Evolutionary conservation across 2,797 vertebrate species (phyloP).

Genomic region (Scleropages formosus): DNA sequence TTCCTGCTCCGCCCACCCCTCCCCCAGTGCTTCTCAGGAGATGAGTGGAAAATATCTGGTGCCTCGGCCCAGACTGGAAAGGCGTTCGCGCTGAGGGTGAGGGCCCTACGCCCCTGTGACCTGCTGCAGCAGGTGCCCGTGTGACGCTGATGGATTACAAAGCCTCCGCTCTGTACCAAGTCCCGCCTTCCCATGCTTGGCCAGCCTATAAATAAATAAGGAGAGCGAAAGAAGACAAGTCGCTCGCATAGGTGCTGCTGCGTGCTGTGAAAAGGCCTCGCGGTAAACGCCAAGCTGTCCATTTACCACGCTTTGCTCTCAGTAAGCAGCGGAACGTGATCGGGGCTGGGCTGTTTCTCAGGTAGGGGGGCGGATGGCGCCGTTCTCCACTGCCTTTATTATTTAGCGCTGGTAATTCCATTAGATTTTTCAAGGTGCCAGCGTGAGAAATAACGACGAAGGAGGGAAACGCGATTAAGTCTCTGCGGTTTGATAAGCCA

Average conservation of each 20-base stretch:
- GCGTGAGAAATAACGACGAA: not conserved
- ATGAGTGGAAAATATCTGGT: too few relatives aligned
- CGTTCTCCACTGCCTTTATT: not conserved
- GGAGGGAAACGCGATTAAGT: not conserved
- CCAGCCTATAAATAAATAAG: not conserved
- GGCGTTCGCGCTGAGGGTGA: too few relatives aligned
- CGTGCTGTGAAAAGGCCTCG: constrained; percentile 30
- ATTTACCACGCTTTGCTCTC: constrained; percentile 29
- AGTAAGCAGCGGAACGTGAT: constrained; percentile 14
- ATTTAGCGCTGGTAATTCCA: not conserved
- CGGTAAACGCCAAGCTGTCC: not conserved
- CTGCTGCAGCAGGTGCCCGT: too few relatives aligned
- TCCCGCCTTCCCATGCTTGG: constrained; percentile 22
- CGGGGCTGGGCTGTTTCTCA: not conserved
- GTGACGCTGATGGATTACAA: constrained; percentile 42
- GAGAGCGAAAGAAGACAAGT: not conserved
- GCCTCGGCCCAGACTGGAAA: constrained; percentile 15
- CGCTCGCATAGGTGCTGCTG: constrained; percentile 17
- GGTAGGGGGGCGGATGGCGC: not conserved
- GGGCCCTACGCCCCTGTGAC: constrained; percentile 5
- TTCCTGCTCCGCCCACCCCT: not conserved
- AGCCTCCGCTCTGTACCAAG: constrained; percentile 31
- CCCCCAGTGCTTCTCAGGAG: too few relatives aligned
- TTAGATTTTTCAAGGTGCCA: not conserved
- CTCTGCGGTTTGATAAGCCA: not conserved